Evolutionary conservation across 2,797 vertebrate genomes (phyloP).

Genomic region (Antrozous pallidus): DNA sequence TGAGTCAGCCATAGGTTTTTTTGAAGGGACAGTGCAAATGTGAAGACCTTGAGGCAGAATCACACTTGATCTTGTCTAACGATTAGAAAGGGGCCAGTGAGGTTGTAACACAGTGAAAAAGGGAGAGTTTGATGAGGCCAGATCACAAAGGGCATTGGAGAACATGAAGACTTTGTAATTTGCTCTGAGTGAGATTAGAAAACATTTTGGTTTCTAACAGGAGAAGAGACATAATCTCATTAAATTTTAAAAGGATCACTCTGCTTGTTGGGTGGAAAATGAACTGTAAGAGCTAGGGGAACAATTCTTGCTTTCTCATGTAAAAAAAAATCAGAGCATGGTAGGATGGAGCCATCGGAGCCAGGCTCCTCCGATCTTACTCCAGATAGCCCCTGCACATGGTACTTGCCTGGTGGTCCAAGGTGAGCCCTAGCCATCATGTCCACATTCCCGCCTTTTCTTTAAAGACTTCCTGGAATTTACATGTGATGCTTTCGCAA

Average conservation of each 20-base stretch:
- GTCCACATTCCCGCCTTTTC: not conserved
- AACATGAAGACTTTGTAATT: not conserved
- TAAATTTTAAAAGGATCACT: constrained; percentile 12
- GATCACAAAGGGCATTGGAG: not conserved
- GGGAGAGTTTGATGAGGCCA: not conserved
- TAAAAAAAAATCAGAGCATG: not conserved
- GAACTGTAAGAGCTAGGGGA: not conserved
- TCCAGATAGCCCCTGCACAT: not conserved
- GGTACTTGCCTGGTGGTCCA: not conserved
- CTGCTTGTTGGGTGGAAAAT: not conserved
- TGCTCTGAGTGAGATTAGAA: constrained; percentile 25
- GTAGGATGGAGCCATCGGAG: not conserved
- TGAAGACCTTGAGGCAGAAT: not conserved
- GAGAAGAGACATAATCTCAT: constrained; percentile 7
- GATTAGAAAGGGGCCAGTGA: not conserved
- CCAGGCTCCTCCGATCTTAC: not conserved
- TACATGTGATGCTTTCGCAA: not conserved
- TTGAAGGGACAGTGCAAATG: not conserved
- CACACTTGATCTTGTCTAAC: not conserved
- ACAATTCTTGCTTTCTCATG: not conserved
- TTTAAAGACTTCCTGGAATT: constrained; percentile 14
- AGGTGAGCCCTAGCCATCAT: not conserved
- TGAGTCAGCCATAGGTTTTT: not conserved
- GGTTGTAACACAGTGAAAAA: not conserved
- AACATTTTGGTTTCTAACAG: constrained; percentile 6